Percentiles rank a stretch among this genome's conserved stretches.
Evolutionary conservation across 2,888 invertebrate genomes (phyloP).

Genomic region (Agelastica alni): DNA sequence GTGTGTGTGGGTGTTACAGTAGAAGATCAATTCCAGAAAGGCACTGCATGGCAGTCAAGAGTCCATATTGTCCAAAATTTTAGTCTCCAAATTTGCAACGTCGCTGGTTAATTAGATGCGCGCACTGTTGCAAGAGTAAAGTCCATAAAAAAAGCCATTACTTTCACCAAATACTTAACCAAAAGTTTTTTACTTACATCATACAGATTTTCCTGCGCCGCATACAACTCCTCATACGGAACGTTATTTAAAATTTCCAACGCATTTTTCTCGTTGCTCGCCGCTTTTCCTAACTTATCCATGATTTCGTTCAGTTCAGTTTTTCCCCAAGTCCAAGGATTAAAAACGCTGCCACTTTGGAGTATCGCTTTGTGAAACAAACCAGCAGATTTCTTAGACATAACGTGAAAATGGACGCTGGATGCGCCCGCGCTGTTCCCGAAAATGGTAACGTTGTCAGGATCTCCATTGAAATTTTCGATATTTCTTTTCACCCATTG

Average conservation of each 20-base stretch:
- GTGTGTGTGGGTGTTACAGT: too few species aligned
- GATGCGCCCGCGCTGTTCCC: conserved; percentile 60
- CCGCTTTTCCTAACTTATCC: conserved; percentile 26
- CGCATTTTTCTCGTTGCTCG: neutral
- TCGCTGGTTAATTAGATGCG: too few species aligned
- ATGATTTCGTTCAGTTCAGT: conserved; percentile 34
- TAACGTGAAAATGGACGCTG: conserved; percentile 56
- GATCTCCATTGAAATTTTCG: conserved; percentile 57
- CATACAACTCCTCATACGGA: neutral
- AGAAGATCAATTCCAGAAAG: too few species aligned
- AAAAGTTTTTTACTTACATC: neutral
- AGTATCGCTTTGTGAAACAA: conserved; percentile 31
- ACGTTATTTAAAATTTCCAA: neutral
- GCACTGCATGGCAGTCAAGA: too few species aligned
- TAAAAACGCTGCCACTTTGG: neutral
- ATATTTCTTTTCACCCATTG: conserved; percentile 60
- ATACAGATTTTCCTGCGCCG: neutral
- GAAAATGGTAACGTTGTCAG: conserved; percentile 59
- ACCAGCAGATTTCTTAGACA: conserved; percentile 56
- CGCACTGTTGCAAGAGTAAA: too few species aligned
- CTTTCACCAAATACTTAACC: neutral
- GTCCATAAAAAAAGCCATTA: too few species aligned
- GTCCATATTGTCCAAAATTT: too few species aligned
- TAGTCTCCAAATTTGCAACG: too few species aligned
- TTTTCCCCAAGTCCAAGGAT: conserved; percentile 34